Evolutionary conservation across 1,140 invertebrate species (phyloP).

Genomic region (Drosophila insularis): DNA sequence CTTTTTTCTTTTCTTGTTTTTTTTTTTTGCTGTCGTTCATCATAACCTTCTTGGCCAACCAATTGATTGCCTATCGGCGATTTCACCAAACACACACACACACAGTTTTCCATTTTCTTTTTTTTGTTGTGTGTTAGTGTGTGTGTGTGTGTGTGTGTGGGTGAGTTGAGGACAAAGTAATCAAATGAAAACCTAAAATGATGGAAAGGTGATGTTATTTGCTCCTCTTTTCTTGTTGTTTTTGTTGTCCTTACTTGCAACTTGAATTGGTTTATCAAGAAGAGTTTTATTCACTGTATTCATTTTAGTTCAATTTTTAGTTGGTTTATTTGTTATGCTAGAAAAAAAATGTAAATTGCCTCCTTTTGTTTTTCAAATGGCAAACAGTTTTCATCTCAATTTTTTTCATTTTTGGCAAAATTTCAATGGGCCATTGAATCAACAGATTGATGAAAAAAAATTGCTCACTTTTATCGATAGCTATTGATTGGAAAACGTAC

Average conservation of each 20-base stretch:
- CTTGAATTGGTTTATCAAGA: not conserved
- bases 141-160: not conserved
- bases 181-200: slow-evolving; percentile 5
- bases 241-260: not conserved
- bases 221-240: no score
- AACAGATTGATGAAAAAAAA: no score
- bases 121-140: not conserved
- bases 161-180: not conserved
- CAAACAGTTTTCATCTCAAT: not conserved
- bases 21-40: not conserved
- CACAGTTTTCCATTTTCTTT: not conserved
- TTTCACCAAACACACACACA: not conserved
- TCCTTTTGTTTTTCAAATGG: not conserved
- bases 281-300: not conserved
- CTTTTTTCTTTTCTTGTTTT: not conserved
- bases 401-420: not conserved
- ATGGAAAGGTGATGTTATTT: not conserved
- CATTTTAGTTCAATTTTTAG: not conserved
- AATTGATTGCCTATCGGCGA: slow-evolving; percentile 8
- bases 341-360: not conserved
- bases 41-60: slow-evolving; percentile 7
- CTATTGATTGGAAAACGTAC: no score
- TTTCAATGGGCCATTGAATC: no score
- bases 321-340: not conserved
- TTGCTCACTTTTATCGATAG: no score